phyloP scores from a whole-genome alignment of 1,140 invertebrate species.

The Pseudomyrmex dendroicus region DNA sequence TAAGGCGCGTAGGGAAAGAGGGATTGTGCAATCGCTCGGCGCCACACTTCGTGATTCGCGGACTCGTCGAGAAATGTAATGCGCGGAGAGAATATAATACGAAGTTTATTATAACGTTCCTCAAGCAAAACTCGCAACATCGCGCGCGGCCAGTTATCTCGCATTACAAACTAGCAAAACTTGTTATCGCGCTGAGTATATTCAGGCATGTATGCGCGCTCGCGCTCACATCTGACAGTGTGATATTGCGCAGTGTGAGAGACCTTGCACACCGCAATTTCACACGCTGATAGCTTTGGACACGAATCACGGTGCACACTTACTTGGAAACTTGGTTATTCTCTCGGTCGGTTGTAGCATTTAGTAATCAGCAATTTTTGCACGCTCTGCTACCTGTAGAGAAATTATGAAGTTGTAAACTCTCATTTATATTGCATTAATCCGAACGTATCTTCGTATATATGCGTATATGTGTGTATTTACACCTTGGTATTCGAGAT shows the following conservation, averaged over 20 bases:
- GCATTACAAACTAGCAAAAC: slow-evolving; percentile 50
- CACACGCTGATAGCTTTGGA: slow-evolving; percentile 51
- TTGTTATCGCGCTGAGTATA: slow-evolving; percentile 64
- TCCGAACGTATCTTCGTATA: not conserved
- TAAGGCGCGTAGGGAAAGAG: not conserved
- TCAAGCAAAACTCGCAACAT: slow-evolving; percentile 29
- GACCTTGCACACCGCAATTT: slow-evolving; percentile 54
- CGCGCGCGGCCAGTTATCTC: slow-evolving; percentile 66
- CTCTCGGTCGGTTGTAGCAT: slow-evolving; percentile 53
- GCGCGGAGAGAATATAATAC: slow-evolving; percentile 73
- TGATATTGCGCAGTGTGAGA: not conserved
- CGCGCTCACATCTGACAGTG: not conserved
- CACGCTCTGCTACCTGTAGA: slow-evolving; percentile 24
- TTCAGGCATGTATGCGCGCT: slow-evolving; percentile 24
- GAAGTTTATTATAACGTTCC: slow-evolving; percentile 79
- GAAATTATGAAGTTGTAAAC: slow-evolving; percentile 54
- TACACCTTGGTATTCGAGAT: not conserved
- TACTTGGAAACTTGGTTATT: slow-evolving; percentile 65
- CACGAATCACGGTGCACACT: slow-evolving; percentile 10
- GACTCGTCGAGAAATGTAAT: slow-evolving; percentile 1
- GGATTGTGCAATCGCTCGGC: not conserved
- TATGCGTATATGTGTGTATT: not conserved
- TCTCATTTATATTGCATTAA: slow-evolving; percentile 12
- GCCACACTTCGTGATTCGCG: slow-evolving; percentile 9
- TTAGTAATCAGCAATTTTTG: slow-evolving; percentile 47